A percentile compares a stretch with the other conserved stretches of the same genome.
These are phyloP conservation scores for Peromyscus attwateri DNA, from an alignment of 2,797 vertebrate genomes.

Conservation along the genomic window DNA sequence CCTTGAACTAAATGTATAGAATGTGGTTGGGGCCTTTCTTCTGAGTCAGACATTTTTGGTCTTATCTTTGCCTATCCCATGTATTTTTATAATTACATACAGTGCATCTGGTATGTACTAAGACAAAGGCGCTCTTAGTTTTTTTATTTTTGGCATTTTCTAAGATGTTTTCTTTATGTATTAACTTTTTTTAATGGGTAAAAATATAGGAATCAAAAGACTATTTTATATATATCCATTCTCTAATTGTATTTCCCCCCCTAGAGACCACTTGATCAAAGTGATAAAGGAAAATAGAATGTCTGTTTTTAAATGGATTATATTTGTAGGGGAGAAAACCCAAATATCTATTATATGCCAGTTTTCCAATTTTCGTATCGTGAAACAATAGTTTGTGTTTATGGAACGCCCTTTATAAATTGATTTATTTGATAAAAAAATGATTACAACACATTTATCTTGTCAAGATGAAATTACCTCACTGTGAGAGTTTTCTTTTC, in stretches of 20 bases:
- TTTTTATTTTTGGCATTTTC: constrained; percentile 24
- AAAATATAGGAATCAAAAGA: neutral
- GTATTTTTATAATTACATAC: constrained; percentile 26
- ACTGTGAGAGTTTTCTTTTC: constrained; percentile 33
- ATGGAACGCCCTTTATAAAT: constrained; percentile 29
- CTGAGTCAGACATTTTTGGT: neutral
- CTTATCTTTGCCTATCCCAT: neutral
- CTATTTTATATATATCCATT: neutral
- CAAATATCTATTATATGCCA: neutral
- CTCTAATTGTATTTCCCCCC: neutral
- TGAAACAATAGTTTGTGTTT: constrained; percentile 58
- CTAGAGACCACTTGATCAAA: constrained; percentile 21
- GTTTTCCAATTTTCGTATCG: neutral
- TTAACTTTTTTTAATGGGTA: constrained; percentile 39
- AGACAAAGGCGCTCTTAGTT: neutral
- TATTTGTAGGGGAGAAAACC: neutral
- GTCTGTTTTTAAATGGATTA: constrained; percentile 35
- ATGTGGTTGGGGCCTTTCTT: constrained; percentile 14
- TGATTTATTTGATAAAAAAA: constrained; percentile 44
- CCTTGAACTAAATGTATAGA: neutral
- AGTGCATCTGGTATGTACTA: neutral
- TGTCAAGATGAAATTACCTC: constrained; percentile 16
- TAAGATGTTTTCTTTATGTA: constrained; percentile 26
- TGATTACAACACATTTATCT: neutral
- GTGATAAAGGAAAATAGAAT: constrained; percentile 24